These are phyloP conservation scores for Hemicordylus capensis DNA, from an alignment of 2,113 vertebrate genomes.

Conservation along the genomic window DNA sequence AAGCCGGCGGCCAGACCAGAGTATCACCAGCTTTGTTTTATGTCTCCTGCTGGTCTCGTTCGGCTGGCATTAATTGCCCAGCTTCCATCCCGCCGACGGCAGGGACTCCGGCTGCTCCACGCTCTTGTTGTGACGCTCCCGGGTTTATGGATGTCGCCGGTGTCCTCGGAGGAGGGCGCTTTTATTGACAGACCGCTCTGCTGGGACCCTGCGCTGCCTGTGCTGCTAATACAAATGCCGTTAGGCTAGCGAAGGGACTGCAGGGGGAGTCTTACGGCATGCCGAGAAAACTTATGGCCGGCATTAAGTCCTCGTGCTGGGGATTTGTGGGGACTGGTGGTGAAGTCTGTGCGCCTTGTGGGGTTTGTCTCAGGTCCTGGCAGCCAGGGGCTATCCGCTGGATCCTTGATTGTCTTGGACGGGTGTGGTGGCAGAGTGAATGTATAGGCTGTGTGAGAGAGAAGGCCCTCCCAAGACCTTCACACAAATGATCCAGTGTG, in stretches of 20 bases:
- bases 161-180: slow-evolving; percentile 57
- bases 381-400: not conserved
- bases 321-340: slow-evolving; percentile 15
- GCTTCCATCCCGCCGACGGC: slow-evolving; percentile 58
- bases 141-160: slow-evolving; percentile 72
- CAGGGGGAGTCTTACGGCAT: slow-evolving; percentile 38
- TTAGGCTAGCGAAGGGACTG: slow-evolving; percentile 29
- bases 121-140: slow-evolving; percentile 58
- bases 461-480: not conserved
- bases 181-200: slow-evolving; percentile 72
- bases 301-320: slow-evolving; percentile 14
- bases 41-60: slow-evolving; percentile 68
- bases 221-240: slow-evolving; percentile 50
- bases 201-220: slow-evolving; percentile 55
- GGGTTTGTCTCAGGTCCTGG: slow-evolving; percentile 15
- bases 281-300: slow-evolving; percentile 44
- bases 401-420: not conserved
- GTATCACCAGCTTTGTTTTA: slow-evolving; percentile 65
- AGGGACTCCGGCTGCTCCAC: slow-evolving; percentile 43
- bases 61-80: slow-evolving; percentile 63
- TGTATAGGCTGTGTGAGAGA: not conserved
- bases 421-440: not conserved
- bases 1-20: slow-evolving; percentile 20
- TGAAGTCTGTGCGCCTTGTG: slow-evolving; percentile 27
- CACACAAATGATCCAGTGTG: not conserved